phyloP scores from a whole-genome alignment of 1,140 invertebrate genomes.

The Sinella curviseta region DNA sequence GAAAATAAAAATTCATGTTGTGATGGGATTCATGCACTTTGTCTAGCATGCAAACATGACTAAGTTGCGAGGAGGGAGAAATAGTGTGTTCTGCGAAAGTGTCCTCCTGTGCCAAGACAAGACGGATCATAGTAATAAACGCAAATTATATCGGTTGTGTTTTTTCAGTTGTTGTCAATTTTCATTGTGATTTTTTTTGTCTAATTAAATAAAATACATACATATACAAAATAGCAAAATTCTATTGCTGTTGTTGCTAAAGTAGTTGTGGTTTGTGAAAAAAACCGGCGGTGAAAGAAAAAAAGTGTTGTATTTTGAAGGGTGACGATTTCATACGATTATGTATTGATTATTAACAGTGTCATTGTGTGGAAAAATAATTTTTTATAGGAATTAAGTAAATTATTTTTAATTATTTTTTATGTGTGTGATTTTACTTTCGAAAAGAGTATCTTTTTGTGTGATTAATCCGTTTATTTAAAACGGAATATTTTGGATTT shows the following conservation, averaged over 20 bases:
- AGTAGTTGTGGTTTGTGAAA: too few species aligned
- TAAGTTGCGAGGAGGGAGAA: not conserved
- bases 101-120: not conserved
- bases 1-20: not conserved
- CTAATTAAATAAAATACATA: too few species aligned
- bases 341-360: too few species aligned
- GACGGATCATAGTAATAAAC: not conserved
- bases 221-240: too few species aligned
- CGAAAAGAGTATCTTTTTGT: not conserved
- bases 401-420: too few species aligned
- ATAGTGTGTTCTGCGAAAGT: not conserved
- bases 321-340: too few species aligned
- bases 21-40: not conserved
- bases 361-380: too few species aligned
- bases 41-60: not conserved
- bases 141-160: not conserved
- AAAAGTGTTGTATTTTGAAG: too few species aligned
- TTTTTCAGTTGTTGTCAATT: not conserved
- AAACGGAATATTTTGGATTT: constrained; percentile 16
- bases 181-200: not conserved
- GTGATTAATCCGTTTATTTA: not conserved
- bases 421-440: not conserved
- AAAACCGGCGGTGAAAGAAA: too few species aligned
- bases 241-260: too few species aligned
- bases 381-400: too few species aligned